These are phyloP conservation scores for Hirtodrosophila duncani DNA, from an alignment of 2,888 invertebrate genomes.

Conservation along the genomic window DNA sequence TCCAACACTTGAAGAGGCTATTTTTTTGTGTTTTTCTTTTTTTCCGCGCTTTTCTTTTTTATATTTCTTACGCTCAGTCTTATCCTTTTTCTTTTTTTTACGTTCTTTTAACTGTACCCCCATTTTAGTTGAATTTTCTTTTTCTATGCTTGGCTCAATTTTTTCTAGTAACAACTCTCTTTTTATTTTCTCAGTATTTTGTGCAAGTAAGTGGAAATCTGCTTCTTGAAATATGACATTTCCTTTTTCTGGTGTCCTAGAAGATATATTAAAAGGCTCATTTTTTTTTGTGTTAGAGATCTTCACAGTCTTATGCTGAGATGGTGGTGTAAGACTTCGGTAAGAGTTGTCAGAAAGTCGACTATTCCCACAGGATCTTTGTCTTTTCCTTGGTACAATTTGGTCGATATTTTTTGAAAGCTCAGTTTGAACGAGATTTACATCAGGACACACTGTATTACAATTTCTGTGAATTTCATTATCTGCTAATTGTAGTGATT, in stretches of 20 bases:
- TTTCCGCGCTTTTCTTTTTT: slow-evolving; percentile 57
- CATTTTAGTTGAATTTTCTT: slow-evolving; percentile 46
- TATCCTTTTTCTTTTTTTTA: slow-evolving; percentile 55
- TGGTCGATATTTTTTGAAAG: slow-evolving; percentile 7
- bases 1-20: slow-evolving; percentile 22
- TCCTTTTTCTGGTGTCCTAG: slow-evolving; percentile 46
- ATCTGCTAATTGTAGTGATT: slow-evolving; percentile 48
- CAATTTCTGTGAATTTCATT: slow-evolving; percentile 29
- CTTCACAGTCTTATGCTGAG: slow-evolving; percentile 34
- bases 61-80: slow-evolving; percentile 61
- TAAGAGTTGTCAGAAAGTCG: slow-evolving; percentile 4
- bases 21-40: slow-evolving; percentile 37
- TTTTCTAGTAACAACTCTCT: slow-evolving; percentile 7
- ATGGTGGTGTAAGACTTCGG: slow-evolving; percentile 49
- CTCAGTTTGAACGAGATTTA: slow-evolving; percentile 2
- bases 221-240: slow-evolving; percentile 14
- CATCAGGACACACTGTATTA: slow-evolving; percentile 7
- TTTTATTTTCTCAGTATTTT: not conserved
- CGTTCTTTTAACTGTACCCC: slow-evolving; percentile 35
- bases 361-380: slow-evolving; percentile 20
- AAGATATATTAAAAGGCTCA: slow-evolving; percentile 27
- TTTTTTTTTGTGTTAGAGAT: slow-evolving; percentile 15
- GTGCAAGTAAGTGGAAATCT: no score
- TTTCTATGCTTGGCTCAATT: slow-evolving; percentile 21
- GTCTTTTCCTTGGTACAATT: slow-evolving; percentile 17